Conservation (phyloP, 1,140 invertebrate genomes). For the Delia radicum region DNA sequence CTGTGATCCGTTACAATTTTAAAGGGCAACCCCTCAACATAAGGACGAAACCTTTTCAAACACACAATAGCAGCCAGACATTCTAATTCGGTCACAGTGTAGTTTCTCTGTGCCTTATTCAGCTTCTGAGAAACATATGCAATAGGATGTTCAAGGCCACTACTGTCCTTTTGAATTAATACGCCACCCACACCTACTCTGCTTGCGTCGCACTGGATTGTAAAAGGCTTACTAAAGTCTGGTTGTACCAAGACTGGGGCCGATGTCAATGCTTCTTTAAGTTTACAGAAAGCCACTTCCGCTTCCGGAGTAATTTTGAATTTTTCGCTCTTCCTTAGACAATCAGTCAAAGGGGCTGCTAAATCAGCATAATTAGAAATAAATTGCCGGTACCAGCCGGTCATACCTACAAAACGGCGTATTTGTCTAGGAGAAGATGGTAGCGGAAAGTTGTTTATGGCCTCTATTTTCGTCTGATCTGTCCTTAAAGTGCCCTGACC, state of each 20-base stretch:
- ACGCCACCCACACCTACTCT: slow-evolving; percentile 46
- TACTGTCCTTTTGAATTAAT: slow-evolving; percentile 38
- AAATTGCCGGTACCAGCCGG: slow-evolving; percentile 51
- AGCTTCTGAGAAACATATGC: slow-evolving; percentile 46
- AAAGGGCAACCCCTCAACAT: slow-evolving; percentile 55
- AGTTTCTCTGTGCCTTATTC: slow-evolving; percentile 9
- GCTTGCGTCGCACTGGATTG: slow-evolving; percentile 50
- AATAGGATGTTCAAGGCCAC: slow-evolving; percentile 34
- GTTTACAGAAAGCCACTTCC: neutral
- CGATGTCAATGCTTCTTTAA: slow-evolving; percentile 36
- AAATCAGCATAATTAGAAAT: slow-evolving; percentile 43
- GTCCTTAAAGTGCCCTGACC: slow-evolving; percentile 36
- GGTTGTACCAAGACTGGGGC: slow-evolving; percentile 46
- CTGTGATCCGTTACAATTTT: slow-evolving; percentile 58
- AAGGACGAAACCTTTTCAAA: slow-evolving; percentile 39
- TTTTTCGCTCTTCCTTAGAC: slow-evolving; percentile 9
- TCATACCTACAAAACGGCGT: slow-evolving; percentile 42
- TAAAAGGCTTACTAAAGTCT: slow-evolving; percentile 46
- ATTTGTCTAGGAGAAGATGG: slow-evolving; percentile 32
- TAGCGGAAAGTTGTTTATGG: slow-evolving; percentile 11
- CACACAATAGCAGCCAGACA: slow-evolving; percentile 55
- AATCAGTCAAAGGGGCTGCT: slow-evolving; percentile 35
- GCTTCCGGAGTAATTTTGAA: slow-evolving; percentile 38
- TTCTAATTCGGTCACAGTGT: slow-evolving; percentile 53
- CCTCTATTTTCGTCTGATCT: slow-evolving; percentile 4